Evolutionary conservation across 2,888 invertebrate species (phyloP).

Genomic region (Gibbula magus): DNA sequence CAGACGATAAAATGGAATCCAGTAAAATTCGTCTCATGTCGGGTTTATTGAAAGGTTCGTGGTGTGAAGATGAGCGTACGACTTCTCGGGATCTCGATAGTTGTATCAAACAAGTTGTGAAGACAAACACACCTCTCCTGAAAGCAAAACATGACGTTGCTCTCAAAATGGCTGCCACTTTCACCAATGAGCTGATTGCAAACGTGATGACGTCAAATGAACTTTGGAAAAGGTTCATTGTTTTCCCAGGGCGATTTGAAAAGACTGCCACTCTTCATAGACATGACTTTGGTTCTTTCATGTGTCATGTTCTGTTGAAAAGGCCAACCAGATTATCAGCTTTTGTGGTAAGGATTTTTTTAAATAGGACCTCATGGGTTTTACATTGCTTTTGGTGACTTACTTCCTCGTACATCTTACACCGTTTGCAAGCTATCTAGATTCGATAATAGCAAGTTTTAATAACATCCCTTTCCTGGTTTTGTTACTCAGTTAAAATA

Average conservation of each 20-base stretch:
- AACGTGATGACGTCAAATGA: not conserved
- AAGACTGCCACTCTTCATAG: not conserved
- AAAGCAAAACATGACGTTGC: not conserved
- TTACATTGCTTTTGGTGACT: too few species aligned
- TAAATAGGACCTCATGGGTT: too few species aligned
- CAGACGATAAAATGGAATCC: not conserved
- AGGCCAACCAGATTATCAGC: not conserved
- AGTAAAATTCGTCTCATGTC: not conserved
- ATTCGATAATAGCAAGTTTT: too few species aligned
- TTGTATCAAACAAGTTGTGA: not conserved
- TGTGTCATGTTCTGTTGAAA: not conserved
- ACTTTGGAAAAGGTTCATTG: not conserved
- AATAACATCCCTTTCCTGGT: too few species aligned
- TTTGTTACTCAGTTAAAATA: too few species aligned
- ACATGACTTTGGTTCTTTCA: not conserved
- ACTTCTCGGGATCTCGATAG: not conserved
- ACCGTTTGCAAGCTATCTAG: too few species aligned
- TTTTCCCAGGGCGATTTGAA: not conserved
- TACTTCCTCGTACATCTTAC: too few species aligned
- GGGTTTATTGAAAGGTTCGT: not conserved
- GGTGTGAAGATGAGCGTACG: not conserved
- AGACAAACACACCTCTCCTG: not conserved
- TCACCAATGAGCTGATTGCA: not conserved
- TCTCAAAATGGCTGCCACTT: not conserved
- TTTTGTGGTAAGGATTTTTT: not conserved